Evolutionary conservation across 2,797 vertebrate genomes (phyloP).

Genomic region (Eremophila alpestris): DNA sequence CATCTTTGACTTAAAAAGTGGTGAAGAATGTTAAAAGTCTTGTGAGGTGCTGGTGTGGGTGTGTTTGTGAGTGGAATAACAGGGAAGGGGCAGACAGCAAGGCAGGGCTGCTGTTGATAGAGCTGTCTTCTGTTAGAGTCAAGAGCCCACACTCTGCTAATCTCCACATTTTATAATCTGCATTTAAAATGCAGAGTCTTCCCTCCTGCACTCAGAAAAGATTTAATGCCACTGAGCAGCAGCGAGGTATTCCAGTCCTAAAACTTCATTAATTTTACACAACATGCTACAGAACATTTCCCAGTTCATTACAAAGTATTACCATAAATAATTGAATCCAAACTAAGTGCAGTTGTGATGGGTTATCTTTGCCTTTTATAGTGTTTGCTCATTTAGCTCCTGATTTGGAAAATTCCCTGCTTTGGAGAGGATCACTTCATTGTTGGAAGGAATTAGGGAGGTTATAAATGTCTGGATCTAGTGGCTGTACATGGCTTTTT

Average conservation of each 20-base stretch:
- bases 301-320: conserved; percentile 49
- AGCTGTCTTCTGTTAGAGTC: neutral
- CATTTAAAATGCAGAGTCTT: conserved; percentile 39
- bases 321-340: conserved; percentile 64
- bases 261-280: conserved; percentile 71
- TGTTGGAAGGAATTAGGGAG: neutral
- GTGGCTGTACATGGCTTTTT: neutral
- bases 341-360: conserved; percentile 36
- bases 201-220: conserved; percentile 23
- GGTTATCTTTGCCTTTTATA: conserved; percentile 9
- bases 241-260: conserved; percentile 14
- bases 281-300: conserved; percentile 12
- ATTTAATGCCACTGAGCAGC: conserved; percentile 42
- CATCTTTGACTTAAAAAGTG: neutral
- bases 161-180: conserved; percentile 42
- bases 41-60: neutral
- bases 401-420: neutral
- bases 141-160: neutral
- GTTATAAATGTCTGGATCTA: neutral
- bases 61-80: neutral
- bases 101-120: neutral
- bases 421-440: neutral
- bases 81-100: neutral
- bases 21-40: neutral
- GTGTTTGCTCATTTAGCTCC: conserved; percentile 18